Evolutionary conservation across 2,113 vertebrate genomes (phyloP).

Genomic region (Syrmaticus mikado): DNA sequence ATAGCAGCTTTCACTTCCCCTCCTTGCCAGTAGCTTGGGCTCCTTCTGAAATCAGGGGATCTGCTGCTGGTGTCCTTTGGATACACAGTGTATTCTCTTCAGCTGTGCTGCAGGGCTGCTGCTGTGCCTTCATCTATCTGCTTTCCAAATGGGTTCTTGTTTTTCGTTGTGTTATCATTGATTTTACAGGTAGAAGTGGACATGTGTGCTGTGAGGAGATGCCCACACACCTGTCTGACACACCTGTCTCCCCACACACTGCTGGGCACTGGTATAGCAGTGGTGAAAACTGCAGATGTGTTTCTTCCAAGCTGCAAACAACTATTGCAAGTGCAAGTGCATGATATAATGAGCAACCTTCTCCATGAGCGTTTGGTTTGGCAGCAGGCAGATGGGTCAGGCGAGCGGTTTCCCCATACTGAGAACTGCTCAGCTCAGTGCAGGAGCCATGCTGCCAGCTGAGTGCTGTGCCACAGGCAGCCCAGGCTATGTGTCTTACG

Average conservation of each 20-base stretch:
- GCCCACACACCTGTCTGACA: background rate
- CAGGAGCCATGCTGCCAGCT: background rate
- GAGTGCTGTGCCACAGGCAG: background rate
- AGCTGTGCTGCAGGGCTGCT: background rate
- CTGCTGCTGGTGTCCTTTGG: background rate
- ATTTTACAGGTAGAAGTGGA: background rate
- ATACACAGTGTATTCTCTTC: background rate
- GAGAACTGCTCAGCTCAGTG: background rate
- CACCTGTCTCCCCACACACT: background rate
- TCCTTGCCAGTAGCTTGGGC: background rate
- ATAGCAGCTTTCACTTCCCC: slow-evolving; percentile 20
- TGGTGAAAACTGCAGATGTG: accelerated
- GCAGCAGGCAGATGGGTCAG: background rate
- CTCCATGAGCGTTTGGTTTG: background rate
- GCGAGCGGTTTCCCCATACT: background rate
- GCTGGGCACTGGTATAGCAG: background rate
- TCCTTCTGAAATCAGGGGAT: background rate
- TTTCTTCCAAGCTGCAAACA: background rate
- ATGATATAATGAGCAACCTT: background rate
- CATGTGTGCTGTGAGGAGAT: background rate
- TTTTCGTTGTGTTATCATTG: background rate
- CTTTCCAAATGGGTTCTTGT: background rate
- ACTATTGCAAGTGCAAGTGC: background rate
- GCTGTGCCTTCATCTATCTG: background rate
- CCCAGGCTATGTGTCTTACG: accelerated